phyloP scores from a whole-genome alignment of 1,140 invertebrate species.

The Conopomorpha cramerella region DNA sequence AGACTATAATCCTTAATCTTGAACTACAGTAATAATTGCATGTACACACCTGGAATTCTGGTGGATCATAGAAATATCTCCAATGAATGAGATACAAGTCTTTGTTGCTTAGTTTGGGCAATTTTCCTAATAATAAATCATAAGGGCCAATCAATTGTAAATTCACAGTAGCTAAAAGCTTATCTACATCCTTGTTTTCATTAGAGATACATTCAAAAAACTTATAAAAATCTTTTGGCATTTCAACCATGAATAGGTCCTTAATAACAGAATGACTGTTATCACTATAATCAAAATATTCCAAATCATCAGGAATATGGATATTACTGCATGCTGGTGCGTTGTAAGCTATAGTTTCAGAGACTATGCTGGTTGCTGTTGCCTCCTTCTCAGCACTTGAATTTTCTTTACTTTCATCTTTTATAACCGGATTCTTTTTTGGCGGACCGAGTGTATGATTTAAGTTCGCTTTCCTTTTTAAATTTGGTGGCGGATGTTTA shows the following conservation, averaged over 20 bases:
- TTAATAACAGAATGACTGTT: no score
- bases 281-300: not conserved
- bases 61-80: constrained; percentile 92
- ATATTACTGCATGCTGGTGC: not conserved
- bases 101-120: constrained; percentile 63
- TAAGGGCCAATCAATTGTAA: constrained; percentile 84
- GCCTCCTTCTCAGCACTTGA: constrained; percentile 5
- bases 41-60: constrained; percentile 83
- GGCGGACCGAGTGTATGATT: constrained; percentile 13
- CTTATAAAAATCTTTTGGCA: constrained; percentile 88
- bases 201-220: constrained; percentile 73
- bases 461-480: constrained; percentile 13
- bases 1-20: no score
- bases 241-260: constrained; percentile 79
- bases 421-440: constrained; percentile 3
- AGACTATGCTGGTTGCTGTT: constrained; percentile 2
- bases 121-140: constrained; percentile 76
- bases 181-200: constrained; percentile 53
- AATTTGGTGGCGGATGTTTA: constrained; percentile 70
- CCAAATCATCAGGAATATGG: not conserved
- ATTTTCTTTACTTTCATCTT: constrained; percentile 2
- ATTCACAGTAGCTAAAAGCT: constrained; percentile 68
- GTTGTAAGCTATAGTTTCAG: not conserved
- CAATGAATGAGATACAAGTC: constrained; percentile 79
- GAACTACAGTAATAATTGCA: no score